phyloP scores from a whole-genome alignment of 1,140 invertebrate genomes.

The Apis mellifera region DNA sequence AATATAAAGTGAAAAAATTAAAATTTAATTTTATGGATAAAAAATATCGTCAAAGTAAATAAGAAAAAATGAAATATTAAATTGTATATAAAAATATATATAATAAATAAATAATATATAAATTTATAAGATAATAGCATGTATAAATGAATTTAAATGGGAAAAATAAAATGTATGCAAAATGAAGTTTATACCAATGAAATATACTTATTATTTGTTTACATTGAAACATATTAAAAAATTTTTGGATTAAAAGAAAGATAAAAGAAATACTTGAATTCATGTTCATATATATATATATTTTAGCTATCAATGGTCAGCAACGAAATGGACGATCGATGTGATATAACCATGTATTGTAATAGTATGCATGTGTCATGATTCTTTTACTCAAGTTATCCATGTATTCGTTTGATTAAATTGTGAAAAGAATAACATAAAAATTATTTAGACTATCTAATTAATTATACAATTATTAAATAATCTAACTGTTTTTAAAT shows the following conservation, averaged over 20 bases:
- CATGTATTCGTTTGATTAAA: no score
- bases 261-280: constrained; percentile 41
- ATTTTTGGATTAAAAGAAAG: neutral
- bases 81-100: neutral
- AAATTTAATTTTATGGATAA: neutral
- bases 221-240: neutral
- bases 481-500: neutral
- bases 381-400: neutral
- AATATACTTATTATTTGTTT: neutral
- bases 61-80: neutral
- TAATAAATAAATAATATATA: neutral
- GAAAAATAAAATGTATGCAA: neutral
- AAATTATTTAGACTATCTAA: neutral
- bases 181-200: neutral
- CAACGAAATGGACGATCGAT: constrained; percentile 61
- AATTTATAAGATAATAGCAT: neutral
- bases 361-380: constrained; percentile 4
- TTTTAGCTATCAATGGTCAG: constrained; percentile 23
- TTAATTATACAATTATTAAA: neutral
- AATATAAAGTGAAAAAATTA: neutral
- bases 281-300: constrained; percentile 35
- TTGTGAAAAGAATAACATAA: no score
- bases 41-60: neutral
- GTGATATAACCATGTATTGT: constrained; percentile 39
- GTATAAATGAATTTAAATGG: neutral